A percentile compares a stretch with the other conserved stretches of the same genome.
phyloP scores from a whole-genome alignment of 2,113 vertebrate genomes.

The Syngnathus floridae region DNA sequence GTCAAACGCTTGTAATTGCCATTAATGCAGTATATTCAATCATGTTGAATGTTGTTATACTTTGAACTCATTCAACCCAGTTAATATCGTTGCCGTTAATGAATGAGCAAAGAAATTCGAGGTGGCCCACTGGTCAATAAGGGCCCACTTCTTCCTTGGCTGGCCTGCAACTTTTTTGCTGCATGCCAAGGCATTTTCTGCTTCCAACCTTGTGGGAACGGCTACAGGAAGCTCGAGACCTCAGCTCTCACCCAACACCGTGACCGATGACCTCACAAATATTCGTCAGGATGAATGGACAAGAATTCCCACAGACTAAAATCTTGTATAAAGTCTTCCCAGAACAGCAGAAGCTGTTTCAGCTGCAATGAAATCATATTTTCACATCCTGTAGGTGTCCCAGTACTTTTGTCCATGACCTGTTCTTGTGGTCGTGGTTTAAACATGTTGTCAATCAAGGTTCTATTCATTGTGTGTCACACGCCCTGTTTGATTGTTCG shows the following conservation, averaged over 20 bases:
- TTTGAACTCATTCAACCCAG: not conserved
- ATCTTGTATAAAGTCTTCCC: not conserved
- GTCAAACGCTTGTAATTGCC: no score
- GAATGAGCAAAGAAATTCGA: not conserved
- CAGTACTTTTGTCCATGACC: not conserved
- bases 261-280: not conserved
- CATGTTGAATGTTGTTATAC: not conserved
- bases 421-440: not conserved
- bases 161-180: not conserved
- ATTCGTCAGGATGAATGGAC: not conserved
- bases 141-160: not conserved
- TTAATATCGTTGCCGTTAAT: no score
- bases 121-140: not conserved
- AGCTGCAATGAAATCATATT: not conserved
- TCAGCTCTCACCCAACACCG: not conserved
- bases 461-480: not conserved
- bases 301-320: not conserved
- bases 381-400: not conserved
- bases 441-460: not conserved
- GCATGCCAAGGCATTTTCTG: not conserved
- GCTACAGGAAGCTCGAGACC: not conserved
- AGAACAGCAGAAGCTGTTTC: not conserved
- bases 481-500: not conserved
- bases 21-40: not conserved
- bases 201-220: not conserved